Base-by-base conservation (phyloP, 2,113 vertebrate species). In the Chamaetylas fuelleborni region DNA sequence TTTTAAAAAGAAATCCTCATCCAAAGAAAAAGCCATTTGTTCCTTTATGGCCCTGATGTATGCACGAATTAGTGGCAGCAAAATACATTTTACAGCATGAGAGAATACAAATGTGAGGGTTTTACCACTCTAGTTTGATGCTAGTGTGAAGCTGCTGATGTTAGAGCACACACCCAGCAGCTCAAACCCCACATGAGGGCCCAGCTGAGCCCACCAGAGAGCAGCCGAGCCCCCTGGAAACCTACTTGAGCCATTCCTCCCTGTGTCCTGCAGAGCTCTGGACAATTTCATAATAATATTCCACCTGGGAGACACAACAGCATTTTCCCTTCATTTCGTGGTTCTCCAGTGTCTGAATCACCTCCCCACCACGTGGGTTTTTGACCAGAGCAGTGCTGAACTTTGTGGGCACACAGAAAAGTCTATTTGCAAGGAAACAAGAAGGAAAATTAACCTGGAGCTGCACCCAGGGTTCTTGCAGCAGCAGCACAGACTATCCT, bases 301-400 rank as follows among this genome's bases (percentile, higher is more conserved):
- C 98, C 56, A 98, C 45, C 12, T 98, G 97, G 15, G 98, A 96
- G 48, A 97, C 61, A 7, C 95, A 29, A 91, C 97, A 98, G 86
- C 97, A 98, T 78, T 97, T 97, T 66, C 97, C 97, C 88, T 96
- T 98, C 92, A 98, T 95, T 90, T 98, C 74, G 1, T 98, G 98
- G 53, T 48, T 80, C 29, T 72, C 86, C 95, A 98, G 97, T 0
- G 57, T 98, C 90, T n/a, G 86, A 92, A 98, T 84, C 38, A 98
- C 61, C 24, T 98, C 97, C 53, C 91, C 88, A 70, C 97, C 97
- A 18, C 94, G 97, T 3, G 97, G 97, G 10, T 56, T 98, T 90
- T 98, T 97, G 88, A 98, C 84, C 50, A 98, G 82, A 20, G 95
- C 96, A 6, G 97, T 94, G 82, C 94, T 97, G 72, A 98, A 98